Evolutionary conservation across 1,140 invertebrate genomes (phyloP).

Genomic region (Matsumurasca onukii): DNA sequence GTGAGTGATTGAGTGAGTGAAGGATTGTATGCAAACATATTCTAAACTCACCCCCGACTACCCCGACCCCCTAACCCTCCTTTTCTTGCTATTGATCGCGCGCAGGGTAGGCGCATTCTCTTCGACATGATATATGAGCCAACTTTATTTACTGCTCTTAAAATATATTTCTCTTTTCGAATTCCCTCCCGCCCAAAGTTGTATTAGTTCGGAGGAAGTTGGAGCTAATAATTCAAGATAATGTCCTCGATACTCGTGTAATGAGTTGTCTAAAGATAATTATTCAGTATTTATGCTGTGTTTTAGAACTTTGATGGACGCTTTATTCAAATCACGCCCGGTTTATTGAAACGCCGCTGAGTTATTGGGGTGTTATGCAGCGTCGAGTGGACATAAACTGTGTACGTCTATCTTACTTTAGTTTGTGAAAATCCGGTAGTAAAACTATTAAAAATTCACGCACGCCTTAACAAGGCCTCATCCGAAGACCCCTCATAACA

Average conservation of each 20-base stretch:
- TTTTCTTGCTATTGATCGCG: background rate
- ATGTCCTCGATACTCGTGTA: background rate
- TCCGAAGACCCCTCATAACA: too few relatives aligned
- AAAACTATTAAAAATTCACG: too few relatives aligned
- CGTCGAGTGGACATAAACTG: too few relatives aligned
- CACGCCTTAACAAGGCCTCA: too few relatives aligned
- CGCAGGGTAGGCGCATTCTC: background rate
- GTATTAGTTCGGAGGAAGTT: background rate
- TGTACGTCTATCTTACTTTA: too few relatives aligned
- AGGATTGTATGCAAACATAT: background rate
- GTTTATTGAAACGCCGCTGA: constrained; percentile 1
- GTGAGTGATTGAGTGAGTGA: too few relatives aligned
- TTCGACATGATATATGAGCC: background rate
- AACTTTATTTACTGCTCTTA: background rate
- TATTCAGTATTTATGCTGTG: background rate
- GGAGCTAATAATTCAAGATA: background rate
- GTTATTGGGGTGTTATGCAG: too few relatives aligned
- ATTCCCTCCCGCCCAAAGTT: background rate
- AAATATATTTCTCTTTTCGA: constrained; percentile 1
- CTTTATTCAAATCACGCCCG: background rate
- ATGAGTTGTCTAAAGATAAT: background rate
- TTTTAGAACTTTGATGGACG: background rate
- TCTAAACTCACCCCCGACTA: background rate
- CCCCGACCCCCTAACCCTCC: too few relatives aligned
- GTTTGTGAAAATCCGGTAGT: too few relatives aligned